phyloP scores from a whole-genome alignment of 2,113 vertebrate species.

The Bothrops jararaca region DNA sequence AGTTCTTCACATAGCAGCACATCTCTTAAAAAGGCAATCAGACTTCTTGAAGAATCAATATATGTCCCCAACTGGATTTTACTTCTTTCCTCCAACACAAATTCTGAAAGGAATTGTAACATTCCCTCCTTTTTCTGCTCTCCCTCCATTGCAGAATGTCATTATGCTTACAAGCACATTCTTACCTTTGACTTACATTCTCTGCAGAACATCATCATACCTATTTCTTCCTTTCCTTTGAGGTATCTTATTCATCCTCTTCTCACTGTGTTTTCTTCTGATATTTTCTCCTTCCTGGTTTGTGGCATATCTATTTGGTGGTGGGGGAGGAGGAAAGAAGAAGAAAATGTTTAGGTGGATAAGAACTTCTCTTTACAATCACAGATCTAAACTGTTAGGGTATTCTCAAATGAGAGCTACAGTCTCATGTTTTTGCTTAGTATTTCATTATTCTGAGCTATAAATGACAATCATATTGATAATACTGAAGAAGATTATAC shows the following conservation, averaged over 20 bases:
- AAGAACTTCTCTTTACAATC: too few species aligned
- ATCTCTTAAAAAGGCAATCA: neutral
- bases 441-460: neutral
- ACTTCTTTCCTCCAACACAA: neutral
- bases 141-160: neutral
- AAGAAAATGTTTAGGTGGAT: neutral
- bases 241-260: neutral
- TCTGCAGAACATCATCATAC: neutral
- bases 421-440: neutral
- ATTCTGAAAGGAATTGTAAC: neutral
- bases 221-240: neutral
- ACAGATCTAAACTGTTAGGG: neutral
- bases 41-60: neutral
- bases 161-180: neutral
- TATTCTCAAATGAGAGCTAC: neutral
- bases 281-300: neutral
- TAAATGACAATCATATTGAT: neutral
- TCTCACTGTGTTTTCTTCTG: too few species aligned
- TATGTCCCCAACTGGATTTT: neutral
- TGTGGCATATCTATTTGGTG: neutral
- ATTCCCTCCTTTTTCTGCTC: too few species aligned
- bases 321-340: too few species aligned
- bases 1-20: neutral
- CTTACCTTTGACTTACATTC: neutral
- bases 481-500: neutral